These are phyloP conservation scores for Pomacea canaliculata DNA, from an alignment of 2,888 invertebrate genomes.

Conservation along the genomic window DNA sequence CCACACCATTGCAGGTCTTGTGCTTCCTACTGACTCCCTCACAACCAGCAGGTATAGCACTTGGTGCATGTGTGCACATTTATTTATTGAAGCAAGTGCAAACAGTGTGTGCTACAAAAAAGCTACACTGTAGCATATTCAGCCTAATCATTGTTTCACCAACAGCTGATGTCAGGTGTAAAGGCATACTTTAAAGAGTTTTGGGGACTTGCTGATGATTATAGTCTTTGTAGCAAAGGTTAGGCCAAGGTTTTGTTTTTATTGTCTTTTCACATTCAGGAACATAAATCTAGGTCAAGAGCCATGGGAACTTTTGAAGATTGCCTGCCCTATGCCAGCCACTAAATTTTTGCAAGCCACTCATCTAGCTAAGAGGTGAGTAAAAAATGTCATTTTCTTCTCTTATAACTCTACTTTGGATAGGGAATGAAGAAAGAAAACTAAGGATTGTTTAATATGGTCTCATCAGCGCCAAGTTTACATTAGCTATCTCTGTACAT, in stretches of 20 bases:
- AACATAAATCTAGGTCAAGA: conserved; percentile 61
- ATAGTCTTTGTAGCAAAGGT: not conserved
- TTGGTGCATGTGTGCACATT: not conserved
- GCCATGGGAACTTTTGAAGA: conserved; percentile 64
- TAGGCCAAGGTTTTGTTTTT: not conserved
- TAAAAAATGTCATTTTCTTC: not conserved
- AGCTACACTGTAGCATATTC: no score
- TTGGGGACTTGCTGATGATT: not conserved
- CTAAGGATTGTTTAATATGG: no score
- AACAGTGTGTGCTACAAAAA: no score
- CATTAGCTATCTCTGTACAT: no score
- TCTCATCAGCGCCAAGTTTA: not conserved
- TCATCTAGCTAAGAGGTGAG: conserved; percentile 52
- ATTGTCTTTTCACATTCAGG: conserved; percentile 31
- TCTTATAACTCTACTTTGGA: no score
- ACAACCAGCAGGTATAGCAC: conserved; percentile 47
- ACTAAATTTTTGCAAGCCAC: conserved; percentile 58
- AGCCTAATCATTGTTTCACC: not conserved
- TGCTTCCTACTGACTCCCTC: conserved; percentile 62
- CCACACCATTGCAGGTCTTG: conserved; percentile 56
- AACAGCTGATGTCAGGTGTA: not conserved
- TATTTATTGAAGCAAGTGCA: no score
- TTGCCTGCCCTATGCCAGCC: conserved; percentile 62
- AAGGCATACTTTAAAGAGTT: not conserved
- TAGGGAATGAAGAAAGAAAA: no score